A percentile compares a stretch with the other conserved stretches of the same genome.
These are phyloP conservation scores for Drosophila equinoxialis DNA, from an alignment of 1,140 invertebrate species.

Conservation along the genomic window DNA sequence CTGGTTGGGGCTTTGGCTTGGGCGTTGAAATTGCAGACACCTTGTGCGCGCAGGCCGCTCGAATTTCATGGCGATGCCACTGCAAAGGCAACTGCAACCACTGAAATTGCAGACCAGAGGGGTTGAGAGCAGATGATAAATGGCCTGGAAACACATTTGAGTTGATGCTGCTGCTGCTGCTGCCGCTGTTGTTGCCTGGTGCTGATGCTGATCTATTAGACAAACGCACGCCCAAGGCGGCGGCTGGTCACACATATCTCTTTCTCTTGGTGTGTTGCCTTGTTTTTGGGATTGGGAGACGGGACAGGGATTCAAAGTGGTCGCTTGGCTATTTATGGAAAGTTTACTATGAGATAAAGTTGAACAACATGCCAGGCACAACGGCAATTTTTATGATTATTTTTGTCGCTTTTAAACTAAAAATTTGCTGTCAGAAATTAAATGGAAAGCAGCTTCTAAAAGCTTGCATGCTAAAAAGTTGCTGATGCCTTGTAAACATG, in stretches of 20 bases:
- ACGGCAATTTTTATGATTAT: slow-evolving; percentile 73
- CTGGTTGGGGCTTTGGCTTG: slow-evolving; percentile 26
- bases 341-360: slow-evolving; percentile 72
- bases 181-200: slow-evolving; percentile 20
- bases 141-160: slow-evolving; percentile 76
- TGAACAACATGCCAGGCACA: slow-evolving; percentile 50
- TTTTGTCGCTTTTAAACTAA: slow-evolving; percentile 76
- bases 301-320: slow-evolving; percentile 5
- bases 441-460: slow-evolving; percentile 71
- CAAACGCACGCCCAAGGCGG: slow-evolving; percentile 73
- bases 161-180: slow-evolving; percentile 43
- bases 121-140: slow-evolving; percentile 67
- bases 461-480: slow-evolving; percentile 59
- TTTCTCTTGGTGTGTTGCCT: slow-evolving; percentile 12
- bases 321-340: slow-evolving; percentile 69
- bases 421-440: slow-evolving; percentile 75
- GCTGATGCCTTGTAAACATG: slow-evolving; percentile 66
- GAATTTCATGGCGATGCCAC: slow-evolving; percentile 62
- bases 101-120: slow-evolving; percentile 75
- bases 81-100: slow-evolving; percentile 52
- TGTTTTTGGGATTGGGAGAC: neutral
- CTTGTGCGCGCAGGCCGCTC: slow-evolving; percentile 74
- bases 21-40: slow-evolving; percentile 77
- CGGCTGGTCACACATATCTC: slow-evolving; percentile 49
- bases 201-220: slow-evolving; percentile 78